Conservation (phyloP, 2,888 invertebrate species). For the Molanna angustata region DNA sequence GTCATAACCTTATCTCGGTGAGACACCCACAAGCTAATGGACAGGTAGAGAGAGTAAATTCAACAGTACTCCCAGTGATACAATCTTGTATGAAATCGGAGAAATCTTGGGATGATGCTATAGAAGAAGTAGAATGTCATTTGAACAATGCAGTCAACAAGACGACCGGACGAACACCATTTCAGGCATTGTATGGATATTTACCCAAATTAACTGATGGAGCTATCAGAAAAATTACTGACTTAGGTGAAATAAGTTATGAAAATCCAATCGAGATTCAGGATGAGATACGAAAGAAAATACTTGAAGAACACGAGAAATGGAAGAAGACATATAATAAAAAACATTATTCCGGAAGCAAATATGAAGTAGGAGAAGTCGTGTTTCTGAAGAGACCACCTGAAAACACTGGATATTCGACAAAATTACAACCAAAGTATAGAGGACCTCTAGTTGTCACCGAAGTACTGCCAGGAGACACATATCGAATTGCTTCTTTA, state of each 20-base stretch:
- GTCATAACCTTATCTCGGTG: neutral
- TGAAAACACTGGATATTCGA: neutral
- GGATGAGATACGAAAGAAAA: neutral
- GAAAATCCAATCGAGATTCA: neutral
- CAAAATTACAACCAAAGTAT: neutral
- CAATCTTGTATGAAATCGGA: neutral
- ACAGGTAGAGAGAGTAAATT: neutral
- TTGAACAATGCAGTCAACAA: neutral
- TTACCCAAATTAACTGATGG: neutral
- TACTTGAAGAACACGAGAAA: neutral
- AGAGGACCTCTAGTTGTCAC: neutral
- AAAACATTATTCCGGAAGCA: neutral
- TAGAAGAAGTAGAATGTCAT: neutral
- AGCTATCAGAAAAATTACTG: neutral
- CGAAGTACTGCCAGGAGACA: constrained; percentile 1
- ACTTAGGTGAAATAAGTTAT: neutral
- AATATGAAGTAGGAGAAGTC: neutral
- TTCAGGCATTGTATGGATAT: neutral
- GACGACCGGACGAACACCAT: neutral
- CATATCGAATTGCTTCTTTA: neutral
- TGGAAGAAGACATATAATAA: neutral
- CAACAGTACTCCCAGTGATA: neutral
- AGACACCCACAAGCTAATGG: constrained; percentile 4
- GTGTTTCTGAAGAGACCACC: neutral
- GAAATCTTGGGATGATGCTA: neutral